phyloP scores from a whole-genome alignment of 2,888 invertebrate genomes.

The Syrista parreyssii region DNA sequence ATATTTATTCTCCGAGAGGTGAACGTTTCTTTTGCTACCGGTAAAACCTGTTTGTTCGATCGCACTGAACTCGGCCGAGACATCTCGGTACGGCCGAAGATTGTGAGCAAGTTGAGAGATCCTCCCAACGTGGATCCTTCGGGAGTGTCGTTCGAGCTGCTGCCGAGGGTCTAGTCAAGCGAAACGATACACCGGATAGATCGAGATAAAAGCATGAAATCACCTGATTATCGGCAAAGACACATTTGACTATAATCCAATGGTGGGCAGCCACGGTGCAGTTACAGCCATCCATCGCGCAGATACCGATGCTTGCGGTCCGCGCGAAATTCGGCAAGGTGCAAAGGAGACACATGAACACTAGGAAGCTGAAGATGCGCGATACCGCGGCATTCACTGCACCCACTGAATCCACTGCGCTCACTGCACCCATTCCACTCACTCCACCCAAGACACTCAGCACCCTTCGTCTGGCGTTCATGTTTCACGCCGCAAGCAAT shows the following conservation, averaged over 20 bases:
- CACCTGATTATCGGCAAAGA: conserved; percentile 73
- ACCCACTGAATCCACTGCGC: too few species aligned
- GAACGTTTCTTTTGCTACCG: too few species aligned
- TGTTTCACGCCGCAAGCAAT: conserved; percentile 7
- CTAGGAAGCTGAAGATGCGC: neutral
- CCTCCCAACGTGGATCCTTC: too few species aligned
- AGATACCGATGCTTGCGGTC: conserved; percentile 65
- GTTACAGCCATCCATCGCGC: conserved; percentile 71
- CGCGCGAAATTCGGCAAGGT: conserved; percentile 8
- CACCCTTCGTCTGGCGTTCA: conserved; percentile 33
- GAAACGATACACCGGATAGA: too few species aligned
- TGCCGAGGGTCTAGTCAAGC: too few species aligned
- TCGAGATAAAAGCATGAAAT: conserved; percentile 26
- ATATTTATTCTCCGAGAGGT: too few species aligned
- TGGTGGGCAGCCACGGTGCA: conserved; percentile 71
- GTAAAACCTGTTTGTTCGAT: too few species aligned
- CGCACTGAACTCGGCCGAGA: too few species aligned
- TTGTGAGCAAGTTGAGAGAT: too few species aligned
- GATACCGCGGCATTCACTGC: too few species aligned
- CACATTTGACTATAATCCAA: conserved; percentile 76
- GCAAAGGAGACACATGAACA: conserved; percentile 3
- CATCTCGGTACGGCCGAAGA: too few species aligned
- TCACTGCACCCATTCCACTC: conserved; percentile 5
- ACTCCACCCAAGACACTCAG: conserved; percentile 41
- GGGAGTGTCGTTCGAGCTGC: too few species aligned